phyloP scores from a whole-genome alignment of 2,113 vertebrate species.

The Spea bombifrons region DNA sequence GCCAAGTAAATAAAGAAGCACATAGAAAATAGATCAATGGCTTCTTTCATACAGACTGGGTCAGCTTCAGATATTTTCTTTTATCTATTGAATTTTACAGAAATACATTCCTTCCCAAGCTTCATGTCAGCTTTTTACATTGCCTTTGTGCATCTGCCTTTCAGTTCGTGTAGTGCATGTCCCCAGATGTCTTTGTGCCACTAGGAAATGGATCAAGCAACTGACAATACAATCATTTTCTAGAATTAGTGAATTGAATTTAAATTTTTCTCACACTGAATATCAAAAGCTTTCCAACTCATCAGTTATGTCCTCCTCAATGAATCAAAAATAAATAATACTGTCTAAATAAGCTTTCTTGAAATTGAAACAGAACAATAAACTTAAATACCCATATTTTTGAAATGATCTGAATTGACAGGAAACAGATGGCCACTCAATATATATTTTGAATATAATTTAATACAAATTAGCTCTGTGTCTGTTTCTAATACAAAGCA shows the following conservation, averaged over 20 bases:
- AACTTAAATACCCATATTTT: conserved; percentile 45
- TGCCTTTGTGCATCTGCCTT: conserved; percentile 7
- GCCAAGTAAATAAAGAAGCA: neutral
- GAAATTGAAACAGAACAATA: conserved; percentile 37
- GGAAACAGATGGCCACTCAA: conserved; percentile 43
- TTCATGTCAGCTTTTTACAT: conserved; percentile 6
- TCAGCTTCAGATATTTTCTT: neutral
- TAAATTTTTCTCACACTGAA: conserved; percentile 27
- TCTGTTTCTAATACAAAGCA: neutral
- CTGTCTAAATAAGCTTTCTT: conserved; percentile 38
- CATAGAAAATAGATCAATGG: neutral
- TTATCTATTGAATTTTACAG: neutral
- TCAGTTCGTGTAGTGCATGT: neutral
- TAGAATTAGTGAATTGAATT: conserved; percentile 30
- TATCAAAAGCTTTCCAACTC: conserved; percentile 19
- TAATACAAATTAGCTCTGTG: conserved; percentile 13
- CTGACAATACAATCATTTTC: conserved; percentile 29
- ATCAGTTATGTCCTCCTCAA: conserved; percentile 30
- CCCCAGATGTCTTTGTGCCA: conserved; percentile 9
- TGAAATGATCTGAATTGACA: conserved; percentile 30
- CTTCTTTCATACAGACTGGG: neutral
- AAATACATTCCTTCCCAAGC: neutral
- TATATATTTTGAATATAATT: conserved; percentile 31
- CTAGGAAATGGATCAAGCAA: conserved; percentile 1
- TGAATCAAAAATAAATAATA: conserved; percentile 23